Evolutionary conservation across 2,113 vertebrate species (phyloP), one percentile per base, ranked within the genome.

Genomic region (Glaucidium brasilianum): DNA sequence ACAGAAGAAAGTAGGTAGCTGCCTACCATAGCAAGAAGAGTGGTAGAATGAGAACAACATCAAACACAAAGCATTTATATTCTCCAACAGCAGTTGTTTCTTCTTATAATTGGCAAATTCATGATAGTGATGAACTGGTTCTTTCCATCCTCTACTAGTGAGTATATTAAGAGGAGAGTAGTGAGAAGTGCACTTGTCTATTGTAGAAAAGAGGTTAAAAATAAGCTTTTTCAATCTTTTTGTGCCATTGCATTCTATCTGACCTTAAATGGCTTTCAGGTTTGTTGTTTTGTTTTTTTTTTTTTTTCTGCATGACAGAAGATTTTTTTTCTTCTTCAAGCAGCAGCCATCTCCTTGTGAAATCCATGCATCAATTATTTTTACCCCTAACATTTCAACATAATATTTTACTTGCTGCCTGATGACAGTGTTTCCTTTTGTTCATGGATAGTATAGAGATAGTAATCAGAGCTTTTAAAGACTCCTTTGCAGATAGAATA

Each of bases 401-500:
- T 56, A 76, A 59, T 84, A 34, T 23, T 88, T 88, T 41, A 13
- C 53, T 88, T 85, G 32, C 71, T 77, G 35, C 29, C 49, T 71
- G 52, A 53, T 77, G 69, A 8, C 75, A 72, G 11, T 72, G 14
- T 58, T 58, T 77, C 52, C 55, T 88, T 84, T 89, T 86, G 30
- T 86, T 85, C 0, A 0, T 37, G 23, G 50, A 87, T 78, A 27
- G 50, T 71, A 43, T 30, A 85, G 88, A 91, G 87, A 91, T 92
- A 90, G 60, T 29, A 55, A 93, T 90, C 89, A 75, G 71, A 74
- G 35, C 55, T 92, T 92, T 94, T 90, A 83, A 83, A 92, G 80
- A 82, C n/a, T 92, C 29, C 63, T 93, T 77, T 82, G 45, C 29
- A 68, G 73, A 34, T 8, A 49, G 43, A 82, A 75, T 60, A 72